Base-by-base conservation (phyloP, 2,113 vertebrate genomes). In the Grantiella picta region DNA sequence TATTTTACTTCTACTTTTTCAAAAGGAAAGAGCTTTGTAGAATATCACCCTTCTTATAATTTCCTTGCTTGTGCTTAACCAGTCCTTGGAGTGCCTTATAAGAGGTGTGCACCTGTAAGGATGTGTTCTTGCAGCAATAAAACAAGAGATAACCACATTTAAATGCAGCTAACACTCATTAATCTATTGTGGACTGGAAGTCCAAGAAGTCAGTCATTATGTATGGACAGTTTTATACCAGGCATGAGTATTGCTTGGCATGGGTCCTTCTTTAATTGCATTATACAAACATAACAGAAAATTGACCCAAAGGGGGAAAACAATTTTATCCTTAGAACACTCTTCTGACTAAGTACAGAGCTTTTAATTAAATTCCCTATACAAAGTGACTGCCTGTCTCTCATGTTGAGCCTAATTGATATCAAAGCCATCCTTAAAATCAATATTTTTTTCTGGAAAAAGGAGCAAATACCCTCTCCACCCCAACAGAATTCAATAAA, bases 371-470 rank as follows among this genome's bases (percentile, higher is more conserved):
- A 97, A 97, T 96, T 95, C 96, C 90, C 94, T 84, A 94, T 94
- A 96, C 90, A 93, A 92, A 96, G 94, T 96, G 96, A 97, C 95
- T 96, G 95, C 96, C 91, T 95, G 95, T 96, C 96, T 96, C 96
- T 96, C 95, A 95, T 92, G 91, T 96, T 95, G 90, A 95, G 87
- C 69, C 80, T 96, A 97, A 96, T 95, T 96, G 96, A 95, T 97
- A 96, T 96, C 96, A 97, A 96, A 96, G 91, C 91, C 96, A 94
- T 97, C 88, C 95, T 95, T 95, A 97, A 95, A 96, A 97, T 96
- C 95, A 86, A 96, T 96, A 97, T 83, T 93, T 95, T 97, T 96
- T 95, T 93, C 91, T 84, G 56, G 64, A 92, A 95, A 95, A 92
- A 90, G 94, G 85, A 96, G 87, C 87, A 95, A 94, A 94, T 86